These are phyloP conservation scores for Apomyelois bistriatella DNA, from an alignment of 2,888 invertebrate species.

Conservation along the genomic window DNA sequence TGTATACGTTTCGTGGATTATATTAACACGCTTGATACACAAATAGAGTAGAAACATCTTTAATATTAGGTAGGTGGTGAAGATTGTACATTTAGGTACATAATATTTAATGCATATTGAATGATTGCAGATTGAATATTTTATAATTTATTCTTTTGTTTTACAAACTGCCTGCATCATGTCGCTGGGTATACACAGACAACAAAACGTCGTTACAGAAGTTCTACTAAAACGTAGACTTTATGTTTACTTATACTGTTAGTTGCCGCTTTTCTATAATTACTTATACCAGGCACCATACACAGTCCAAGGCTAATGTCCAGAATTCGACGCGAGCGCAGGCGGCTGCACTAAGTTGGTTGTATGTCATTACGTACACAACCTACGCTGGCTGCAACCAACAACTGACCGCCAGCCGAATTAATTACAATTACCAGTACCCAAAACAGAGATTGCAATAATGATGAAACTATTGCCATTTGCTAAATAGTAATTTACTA, in stretches of 20 bases:
- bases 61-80: no score
- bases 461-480: conserved; percentile 18
- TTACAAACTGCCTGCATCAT: no score
- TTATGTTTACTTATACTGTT: neutral
- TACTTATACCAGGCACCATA: conserved; percentile 28
- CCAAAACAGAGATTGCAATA: conserved; percentile 12
- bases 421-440: conserved; percentile 36
- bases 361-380: conserved; percentile 41
- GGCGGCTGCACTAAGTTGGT: conserved; percentile 41
- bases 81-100: no score
- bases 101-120: no score
- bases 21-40: no score
- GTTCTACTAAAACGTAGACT: neutral
- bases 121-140: no score
- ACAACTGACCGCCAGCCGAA: conserved; percentile 38
- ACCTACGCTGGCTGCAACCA: conserved; percentile 46
- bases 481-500: conserved; percentile 11
- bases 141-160: no score
- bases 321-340: conserved; percentile 39
- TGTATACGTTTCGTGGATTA: no score
- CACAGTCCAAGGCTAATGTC: conserved; percentile 50
- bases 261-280: conserved; percentile 15
- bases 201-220: no score
- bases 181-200: no score
- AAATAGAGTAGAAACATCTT: no score